Evolutionary conservation across 2,888 invertebrate genomes (phyloP).

Genomic region (Labia minor): DNA sequence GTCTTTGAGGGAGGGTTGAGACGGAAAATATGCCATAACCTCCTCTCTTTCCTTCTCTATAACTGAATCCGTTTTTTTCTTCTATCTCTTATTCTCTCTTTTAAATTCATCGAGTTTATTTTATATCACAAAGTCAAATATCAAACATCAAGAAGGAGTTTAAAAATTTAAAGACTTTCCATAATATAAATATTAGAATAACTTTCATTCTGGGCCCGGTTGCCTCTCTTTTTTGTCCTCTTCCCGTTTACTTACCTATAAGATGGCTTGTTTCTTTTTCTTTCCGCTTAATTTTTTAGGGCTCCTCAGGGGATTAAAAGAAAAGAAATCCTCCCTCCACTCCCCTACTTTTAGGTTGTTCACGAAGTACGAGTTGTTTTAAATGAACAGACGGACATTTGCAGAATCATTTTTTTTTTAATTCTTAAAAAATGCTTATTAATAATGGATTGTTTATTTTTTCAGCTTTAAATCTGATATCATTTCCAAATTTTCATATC

Average conservation of each 20-base stretch:
- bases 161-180: slow-evolving; percentile 7
- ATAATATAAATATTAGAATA: slow-evolving; percentile 13
- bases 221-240: neutral
- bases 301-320: neutral
- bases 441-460: no score
- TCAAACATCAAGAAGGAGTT: neutral
- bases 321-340: neutral
- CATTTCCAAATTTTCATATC: no score
- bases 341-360: no score
- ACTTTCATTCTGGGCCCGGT: neutral
- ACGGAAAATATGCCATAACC: no score
- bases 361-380: no score
- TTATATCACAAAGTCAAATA: slow-evolving; percentile 5
- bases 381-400: no score
- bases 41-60: neutral
- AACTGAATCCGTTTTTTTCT: neutral
- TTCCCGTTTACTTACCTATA: neutral
- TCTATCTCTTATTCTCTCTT: neutral
- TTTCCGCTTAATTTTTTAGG: slow-evolving; percentile 7
- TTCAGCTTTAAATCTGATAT: no score
- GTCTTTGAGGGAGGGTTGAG: no score
- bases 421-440: no score
- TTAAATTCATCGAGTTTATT: neutral
- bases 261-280: neutral
- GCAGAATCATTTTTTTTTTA: no score